Percentiles rank a stretch among this genome's conserved stretches.
These are phyloP conservation scores for Bombus sibiricus DNA, from an alignment of 1,140 invertebrate genomes.

Conservation along the genomic window DNA sequence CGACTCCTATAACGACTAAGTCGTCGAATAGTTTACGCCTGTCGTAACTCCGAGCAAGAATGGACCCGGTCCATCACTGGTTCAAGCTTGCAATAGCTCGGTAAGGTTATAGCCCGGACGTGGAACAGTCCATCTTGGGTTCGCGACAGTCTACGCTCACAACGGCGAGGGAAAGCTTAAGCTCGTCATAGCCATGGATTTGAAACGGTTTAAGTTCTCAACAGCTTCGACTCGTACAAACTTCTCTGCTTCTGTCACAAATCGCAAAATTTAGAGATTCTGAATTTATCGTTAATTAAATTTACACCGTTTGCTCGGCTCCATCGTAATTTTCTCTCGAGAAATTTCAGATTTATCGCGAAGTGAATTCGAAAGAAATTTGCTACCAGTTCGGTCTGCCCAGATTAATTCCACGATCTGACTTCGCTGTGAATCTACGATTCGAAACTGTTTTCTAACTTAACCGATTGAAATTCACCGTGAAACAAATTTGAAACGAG, in stretches of 20 bases:
- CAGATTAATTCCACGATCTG: too few species aligned
- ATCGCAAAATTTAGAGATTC: too few species aligned
- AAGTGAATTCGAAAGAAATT: too few species aligned
- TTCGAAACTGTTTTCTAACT: too few species aligned
- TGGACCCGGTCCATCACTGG: conserved; percentile 6
- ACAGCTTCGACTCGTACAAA: not conserved
- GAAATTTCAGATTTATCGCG: too few species aligned
- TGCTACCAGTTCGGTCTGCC: too few species aligned
- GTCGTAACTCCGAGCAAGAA: not conserved
- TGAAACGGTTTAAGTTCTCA: not conserved
- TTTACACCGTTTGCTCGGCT: too few species aligned
- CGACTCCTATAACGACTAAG: not conserved
- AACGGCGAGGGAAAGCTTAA: not conserved
- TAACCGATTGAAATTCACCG: too few species aligned
- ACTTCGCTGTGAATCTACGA: too few species aligned
- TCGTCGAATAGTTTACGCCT: not conserved
- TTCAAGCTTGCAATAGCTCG: not conserved
- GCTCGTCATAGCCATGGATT: not conserved
- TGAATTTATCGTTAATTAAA: too few species aligned
- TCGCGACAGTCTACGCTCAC: not conserved
- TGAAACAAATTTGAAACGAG: too few species aligned
- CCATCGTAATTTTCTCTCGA: too few species aligned
- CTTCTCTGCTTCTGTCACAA: not conserved
- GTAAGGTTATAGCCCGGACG: not conserved
- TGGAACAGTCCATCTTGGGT: not conserved